Evolutionary conservation across 2,888 invertebrate genomes (phyloP), one percentile per base, ranked within the genome.

Genomic region (Coenonympha glycerion): DNA sequence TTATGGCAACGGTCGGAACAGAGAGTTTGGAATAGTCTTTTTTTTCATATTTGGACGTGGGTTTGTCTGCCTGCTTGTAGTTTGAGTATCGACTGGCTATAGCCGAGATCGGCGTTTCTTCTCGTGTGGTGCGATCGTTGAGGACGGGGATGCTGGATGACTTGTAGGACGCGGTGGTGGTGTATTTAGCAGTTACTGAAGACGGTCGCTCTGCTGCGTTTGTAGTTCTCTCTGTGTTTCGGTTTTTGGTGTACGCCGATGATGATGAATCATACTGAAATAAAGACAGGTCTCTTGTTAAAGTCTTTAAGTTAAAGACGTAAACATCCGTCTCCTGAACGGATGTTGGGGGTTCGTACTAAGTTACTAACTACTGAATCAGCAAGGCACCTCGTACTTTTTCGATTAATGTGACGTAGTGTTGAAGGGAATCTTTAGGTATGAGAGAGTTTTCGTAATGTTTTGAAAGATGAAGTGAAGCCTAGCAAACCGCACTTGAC

Each of bases 1-100:
- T 76, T 2, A 69, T 74, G 16, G 72, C 78, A 3, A 60, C 39
- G 30, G 74, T 66, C 21, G 86, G 81, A 47, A 79, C 65, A 5
- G 71, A 66, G 3, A 83, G 71, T 64, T 85, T 85, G 1, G 88
- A 81, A 64, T 90, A 91, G 58, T 84, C 82, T 67, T 84, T 85
- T 56, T 82, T 85, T 51, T 85, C 85, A 57, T 76, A 82, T 62
- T 77, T 81, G 2, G 68, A 65, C 8, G 62, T 50, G 2, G 71
- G 57, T 57, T 76, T 71, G 6, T 70, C 68, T 4, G 49, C 47
- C 42, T 61, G 52, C 33, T 57, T 73, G 52, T 85, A 87, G 59
- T 66, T 81, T 3, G 82, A 68, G 55, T 87, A 88, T 65, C 83
- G 71, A 56, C 69, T 87, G 4, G 87, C 78, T 21, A 85, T 85